Conservation (phyloP, 2,113 vertebrate species). For the Pampusana beccarii region DNA sequence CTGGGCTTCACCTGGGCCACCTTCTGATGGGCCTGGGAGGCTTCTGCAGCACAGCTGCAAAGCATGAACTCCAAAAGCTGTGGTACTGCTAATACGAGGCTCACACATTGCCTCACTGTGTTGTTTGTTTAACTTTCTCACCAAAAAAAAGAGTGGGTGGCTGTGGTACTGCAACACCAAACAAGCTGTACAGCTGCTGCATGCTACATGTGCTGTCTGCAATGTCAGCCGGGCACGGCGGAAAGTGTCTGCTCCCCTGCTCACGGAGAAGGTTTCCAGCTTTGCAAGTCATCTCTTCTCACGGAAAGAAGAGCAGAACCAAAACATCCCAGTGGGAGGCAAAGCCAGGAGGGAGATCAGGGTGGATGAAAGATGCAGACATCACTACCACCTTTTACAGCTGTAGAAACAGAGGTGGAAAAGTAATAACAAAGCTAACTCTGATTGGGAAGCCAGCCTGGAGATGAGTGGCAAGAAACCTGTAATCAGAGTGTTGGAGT, state of each 20-base stretch:
- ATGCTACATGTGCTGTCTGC: background rate
- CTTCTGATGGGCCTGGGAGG: background rate
- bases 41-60: background rate
- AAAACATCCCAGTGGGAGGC: background rate
- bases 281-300: background rate
- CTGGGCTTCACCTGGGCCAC: background rate
- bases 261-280: background rate
- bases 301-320: background rate
- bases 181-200: background rate
- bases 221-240: accelerated
- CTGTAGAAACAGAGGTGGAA: background rate
- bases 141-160: background rate
- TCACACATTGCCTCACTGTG: accelerated
- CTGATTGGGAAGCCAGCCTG: background rate
- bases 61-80: background rate
- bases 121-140: background rate
- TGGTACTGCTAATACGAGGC: background rate
- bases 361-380: background rate
- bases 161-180: background rate
- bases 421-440: background rate
- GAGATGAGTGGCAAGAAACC: background rate
- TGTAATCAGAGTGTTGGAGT: background rate
- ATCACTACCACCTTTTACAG: background rate
- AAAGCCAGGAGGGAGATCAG: background rate
- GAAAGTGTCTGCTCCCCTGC: accelerated